Base-by-base conservation (phyloP, 2,113 vertebrate genomes). In the Ascaphus truei region DNA sequence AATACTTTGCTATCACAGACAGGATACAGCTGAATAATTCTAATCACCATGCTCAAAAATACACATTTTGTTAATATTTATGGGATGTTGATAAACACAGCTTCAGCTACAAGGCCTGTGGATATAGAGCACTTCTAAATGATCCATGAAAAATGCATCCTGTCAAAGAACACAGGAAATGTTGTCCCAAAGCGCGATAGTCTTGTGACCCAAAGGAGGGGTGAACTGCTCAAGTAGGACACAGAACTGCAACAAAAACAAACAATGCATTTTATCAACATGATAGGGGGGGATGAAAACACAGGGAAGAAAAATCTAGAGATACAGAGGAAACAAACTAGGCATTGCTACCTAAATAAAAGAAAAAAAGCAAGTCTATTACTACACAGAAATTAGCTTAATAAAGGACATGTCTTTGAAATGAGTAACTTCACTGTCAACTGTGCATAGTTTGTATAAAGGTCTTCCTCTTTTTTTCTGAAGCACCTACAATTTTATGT, bases 201-300 rank as follows among this genome's bases (percentile, higher is more conserved):
- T 12, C 53, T 22, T 26, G 27, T 18, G 7, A 13, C 43, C 41
- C 12, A n/a, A 5, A 7, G 56, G 23, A 27, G 27, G 30, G 23
- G 27, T 27, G 59, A 22, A 20, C 34, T 43, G 22, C 23, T 62
- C 72, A 75, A 26, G 73, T 75, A 48, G 73, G 73, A 43, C 73
- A 75, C 41, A 75, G 41, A 31, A 75, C 73, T 75, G 56, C 12
- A 62, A 71, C 6, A 16, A 50, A 50, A 72, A 31, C 12, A 71
- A 56, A 68, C 6, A 61, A 26, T 16, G n/a, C n/a, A n/a, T n/a
- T n/a, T n/a, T n/a, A n/a, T n/a, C n/a, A n/a, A n/a, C n/a, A n/a
- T n/a, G n/a, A n/a, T n/a, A n/a, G n/a, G n/a, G n/a, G n/a, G n/a
- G n/a, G n/a, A n/a, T n/a, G n/a, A n/a, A n/a, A n/a, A n/a, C n/a